Conservation (phyloP, 2,113 vertebrate species). For the Paradisaea rubra region DNA sequence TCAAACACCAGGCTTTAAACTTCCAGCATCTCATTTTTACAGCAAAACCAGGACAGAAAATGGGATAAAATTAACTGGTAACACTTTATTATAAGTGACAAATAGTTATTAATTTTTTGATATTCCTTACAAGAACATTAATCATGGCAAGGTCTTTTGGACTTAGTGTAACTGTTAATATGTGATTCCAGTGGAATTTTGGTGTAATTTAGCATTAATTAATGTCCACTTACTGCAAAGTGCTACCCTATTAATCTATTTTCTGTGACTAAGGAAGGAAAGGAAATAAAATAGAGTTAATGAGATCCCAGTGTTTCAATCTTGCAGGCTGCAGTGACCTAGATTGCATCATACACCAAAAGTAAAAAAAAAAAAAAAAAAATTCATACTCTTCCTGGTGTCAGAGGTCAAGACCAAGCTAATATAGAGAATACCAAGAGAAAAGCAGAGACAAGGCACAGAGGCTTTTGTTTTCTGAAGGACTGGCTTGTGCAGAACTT, state of each 20-base stretch:
- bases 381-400: neutral
- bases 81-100: constrained; percentile 63
- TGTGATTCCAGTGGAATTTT: constrained; percentile 44
- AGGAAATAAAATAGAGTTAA: constrained; percentile 26
- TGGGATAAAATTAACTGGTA: constrained; percentile 64
- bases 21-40: constrained; percentile 11
- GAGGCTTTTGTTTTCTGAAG: neutral
- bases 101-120: constrained; percentile 69
- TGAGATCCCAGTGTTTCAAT: neutral
- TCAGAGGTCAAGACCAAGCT: neutral
- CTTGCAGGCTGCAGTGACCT: neutral
- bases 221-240: constrained; percentile 64
- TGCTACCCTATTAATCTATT: constrained; percentile 63
- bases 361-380: neutral
- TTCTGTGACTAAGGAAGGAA: constrained; percentile 30
- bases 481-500: neutral
- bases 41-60: constrained; percentile 53
- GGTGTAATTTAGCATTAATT: constrained; percentile 67
- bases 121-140: constrained; percentile 67
- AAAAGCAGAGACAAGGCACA: neutral
- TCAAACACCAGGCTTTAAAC: constrained; percentile 34
- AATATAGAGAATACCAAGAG: neutral
- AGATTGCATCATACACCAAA: neutral
- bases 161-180: constrained; percentile 35
- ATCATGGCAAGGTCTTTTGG: constrained; percentile 62